phyloP scores from a whole-genome alignment of 2,888 invertebrate genomes.

The Aproaerema taeniolella region DNA sequence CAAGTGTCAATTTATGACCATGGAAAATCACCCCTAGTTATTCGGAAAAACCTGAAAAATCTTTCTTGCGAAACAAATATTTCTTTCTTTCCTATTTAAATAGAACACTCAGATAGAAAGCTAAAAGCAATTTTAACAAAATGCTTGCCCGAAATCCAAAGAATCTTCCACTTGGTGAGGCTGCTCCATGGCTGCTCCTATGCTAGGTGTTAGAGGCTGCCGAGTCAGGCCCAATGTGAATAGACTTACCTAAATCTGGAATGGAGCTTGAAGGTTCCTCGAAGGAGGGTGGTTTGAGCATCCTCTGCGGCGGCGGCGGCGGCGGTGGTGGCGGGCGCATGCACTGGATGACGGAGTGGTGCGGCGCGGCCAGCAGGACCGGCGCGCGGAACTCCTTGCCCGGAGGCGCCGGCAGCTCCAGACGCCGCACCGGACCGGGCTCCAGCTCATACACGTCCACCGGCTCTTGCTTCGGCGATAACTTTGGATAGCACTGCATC shows the following conservation, averaged over 20 bases:
- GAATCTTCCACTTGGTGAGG: too few relatives aligned
- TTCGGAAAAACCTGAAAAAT: too few relatives aligned
- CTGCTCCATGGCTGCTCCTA: too few relatives aligned
- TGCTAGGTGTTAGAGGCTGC: too few relatives aligned
- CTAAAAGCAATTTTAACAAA: too few relatives aligned
- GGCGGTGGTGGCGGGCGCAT: constrained; percentile 71
- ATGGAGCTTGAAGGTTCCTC: constrained; percentile 93
- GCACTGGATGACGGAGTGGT: constrained; percentile 71
- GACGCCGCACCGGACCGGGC: constrained; percentile 51
- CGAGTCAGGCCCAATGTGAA: too few relatives aligned
- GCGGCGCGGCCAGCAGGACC: constrained; percentile 52
- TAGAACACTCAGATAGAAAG: too few relatives aligned
- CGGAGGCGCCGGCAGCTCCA: constrained; percentile 68
- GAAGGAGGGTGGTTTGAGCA: constrained; percentile 67
- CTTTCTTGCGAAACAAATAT: too few relatives aligned
- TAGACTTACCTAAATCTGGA: constrained; percentile 89
- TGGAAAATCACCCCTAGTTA: too few relatives aligned
- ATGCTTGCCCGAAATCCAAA: too few relatives aligned
- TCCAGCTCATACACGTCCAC: constrained; percentile 56
- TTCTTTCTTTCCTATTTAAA: too few relatives aligned
- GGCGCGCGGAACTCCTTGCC: constrained; percentile 71
- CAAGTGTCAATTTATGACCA: too few relatives aligned
- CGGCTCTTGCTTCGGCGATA: constrained; percentile 64
- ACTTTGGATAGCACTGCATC: constrained; percentile 69
- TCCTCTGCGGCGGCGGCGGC: constrained; percentile 61